Evolutionary conservation across 2,797 vertebrate genomes (phyloP), one percentile per base, ranked within the genome.

Genomic region (Holocentrus rufus): DNA sequence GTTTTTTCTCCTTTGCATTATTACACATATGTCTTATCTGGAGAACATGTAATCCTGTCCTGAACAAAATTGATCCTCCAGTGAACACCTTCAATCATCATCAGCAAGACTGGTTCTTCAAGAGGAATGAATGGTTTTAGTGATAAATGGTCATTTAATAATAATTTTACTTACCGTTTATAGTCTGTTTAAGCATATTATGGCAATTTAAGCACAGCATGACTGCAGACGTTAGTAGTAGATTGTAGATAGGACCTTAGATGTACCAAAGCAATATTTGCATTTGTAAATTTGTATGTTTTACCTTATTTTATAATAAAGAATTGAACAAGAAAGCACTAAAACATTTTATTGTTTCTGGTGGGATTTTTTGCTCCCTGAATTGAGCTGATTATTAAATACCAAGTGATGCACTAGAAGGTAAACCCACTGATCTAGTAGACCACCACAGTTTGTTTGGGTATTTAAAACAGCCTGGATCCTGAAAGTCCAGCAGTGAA

Each of bases 261-360:
- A 54, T 61, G n/a, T n/a, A 27, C 42, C 13, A 11, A 44, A 59
- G 25, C 30, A 58, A 27, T 73, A 22, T 61, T 60, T 69, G 56
- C 54, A 11, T 56, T 13, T 76, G 46, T 79, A 70, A 70, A 72
- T 81, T 11, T 68, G 15, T 68, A 60, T 59, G 27, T 65, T 73
- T 68, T 15, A n/a, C 9, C 44, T 20, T 34, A 52, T 84, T 86
- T 78, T 85, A 9, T 85, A 83, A 82, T 83, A 81, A 81, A 85
- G 42, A 3, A 69, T 10, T 74, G n/a, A 57, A 79, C 11, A 30
- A 34, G n/a, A 58, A 15, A 15, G 14, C 42, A 9, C 4, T 30
- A 3, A 23, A 0, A 15, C n/a, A 23, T 49, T 23, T 49, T 1
- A 18, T 25, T 15, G 42, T 56, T 57, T 2, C n/a, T 27, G 17